Evolutionary conservation across 1,140 invertebrate genomes (phyloP), one percentile per base, ranked within the genome.

Genomic region (Drosophila nebulosa): DNA sequence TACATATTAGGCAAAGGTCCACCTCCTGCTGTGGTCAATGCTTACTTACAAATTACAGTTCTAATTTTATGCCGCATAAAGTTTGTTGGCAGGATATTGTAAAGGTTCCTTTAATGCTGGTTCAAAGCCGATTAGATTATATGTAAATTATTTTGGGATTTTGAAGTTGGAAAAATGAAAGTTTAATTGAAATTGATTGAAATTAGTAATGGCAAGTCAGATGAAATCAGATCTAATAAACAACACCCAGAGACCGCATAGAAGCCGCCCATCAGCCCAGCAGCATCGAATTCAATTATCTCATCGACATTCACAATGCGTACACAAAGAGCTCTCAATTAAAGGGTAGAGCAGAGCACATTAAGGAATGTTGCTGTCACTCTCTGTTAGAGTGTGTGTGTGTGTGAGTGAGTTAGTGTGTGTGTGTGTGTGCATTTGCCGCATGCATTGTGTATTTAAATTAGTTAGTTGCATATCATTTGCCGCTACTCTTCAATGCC

Each of bases 401-500:
- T 5, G 36, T 1, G 36, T 16, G 36, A 6, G 36, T 4, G 36
- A 16, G 36, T 39, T 1, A 5, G 21, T 22, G 6, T 26, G 22
- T 3, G n/a, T n/a, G 22, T n/a, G 24, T 26, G 24, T 7, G 21
- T 26, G 26, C 14, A 14, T 24, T 24, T 27, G 52, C 27, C 26
- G 52, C 52, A 55, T 55, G 52, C 52, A 55, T 30, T 55, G 24
- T 30, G 26, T 30, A 55, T 32, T 55, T 55, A 55, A 55, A 30
- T 55, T 55, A 55, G 52, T 55, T 55, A 30, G 14, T 55, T 32
- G 27, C 52, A 55, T 46, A 46, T 46, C 39, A 46, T 30, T 55
- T 55, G 30, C 9, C 30, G 30, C 30, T 32, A 10, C 52, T 55
- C 27, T 30, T 55, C 27, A 27, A 55, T 55, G 52, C 52, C 52